Evolutionary conservation across 2,113 vertebrate species (phyloP).

Genomic region (Muntiacus muntjak): DNA sequence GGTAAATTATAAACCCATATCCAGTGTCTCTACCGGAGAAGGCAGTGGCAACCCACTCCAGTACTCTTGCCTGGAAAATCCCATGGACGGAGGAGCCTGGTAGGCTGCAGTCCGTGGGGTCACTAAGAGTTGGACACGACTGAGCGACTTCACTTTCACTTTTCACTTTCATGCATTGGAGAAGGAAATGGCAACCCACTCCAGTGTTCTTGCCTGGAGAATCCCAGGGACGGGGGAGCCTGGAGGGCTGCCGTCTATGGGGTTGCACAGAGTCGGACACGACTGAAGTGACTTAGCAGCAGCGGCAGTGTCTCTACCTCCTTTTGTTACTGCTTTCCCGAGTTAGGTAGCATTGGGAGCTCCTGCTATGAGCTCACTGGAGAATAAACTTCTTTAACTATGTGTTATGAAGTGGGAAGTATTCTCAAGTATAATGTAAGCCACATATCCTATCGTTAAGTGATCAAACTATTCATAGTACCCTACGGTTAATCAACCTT

Average conservation of each 20-base stretch:
- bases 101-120: neutral
- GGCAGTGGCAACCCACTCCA: neutral
- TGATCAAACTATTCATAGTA: neutral
- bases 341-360: neutral
- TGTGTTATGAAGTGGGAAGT: neutral
- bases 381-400: neutral
- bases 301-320: neutral
- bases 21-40: neutral
- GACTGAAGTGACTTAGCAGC: neutral
- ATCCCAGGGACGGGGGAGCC: accelerated
- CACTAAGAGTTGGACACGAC: neutral
- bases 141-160: neutral
- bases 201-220: neutral
- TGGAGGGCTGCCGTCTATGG: neutral
- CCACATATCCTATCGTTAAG: neutral
- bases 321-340: neutral
- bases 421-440: neutral
- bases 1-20: neutral
- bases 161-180: neutral
- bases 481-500: neutral
- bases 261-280: accelerated
- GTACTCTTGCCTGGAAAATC: neutral
- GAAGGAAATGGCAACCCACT: neutral
- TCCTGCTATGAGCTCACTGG: neutral
- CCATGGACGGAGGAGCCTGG: neutral